Percentiles rank a stretch among this genome's conserved stretches.
phyloP scores from a whole-genome alignment of 2,797 vertebrate species.

The Coreius guichenoti region DNA sequence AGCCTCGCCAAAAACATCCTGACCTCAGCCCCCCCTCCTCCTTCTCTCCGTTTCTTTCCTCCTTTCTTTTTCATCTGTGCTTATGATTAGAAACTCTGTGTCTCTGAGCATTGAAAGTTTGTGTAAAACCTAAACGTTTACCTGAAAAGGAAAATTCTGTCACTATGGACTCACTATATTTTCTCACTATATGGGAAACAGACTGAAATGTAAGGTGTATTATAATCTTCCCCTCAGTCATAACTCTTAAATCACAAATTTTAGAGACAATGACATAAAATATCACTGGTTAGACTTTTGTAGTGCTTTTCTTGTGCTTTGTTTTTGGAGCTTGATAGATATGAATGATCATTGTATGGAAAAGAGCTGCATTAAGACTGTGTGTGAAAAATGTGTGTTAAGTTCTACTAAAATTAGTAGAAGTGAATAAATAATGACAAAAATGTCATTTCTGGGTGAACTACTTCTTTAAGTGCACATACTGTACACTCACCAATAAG shows the following conservation, averaged over 20 bases:
- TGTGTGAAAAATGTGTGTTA: neutral
- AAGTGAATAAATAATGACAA: neutral
- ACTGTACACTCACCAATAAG: neutral
- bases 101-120: neutral
- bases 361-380: too few species aligned
- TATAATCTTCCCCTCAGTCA: neutral
- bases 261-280: neutral
- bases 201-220: neutral
- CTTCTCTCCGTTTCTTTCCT: conserved; percentile 27
- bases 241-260: neutral
- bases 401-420: neutral
- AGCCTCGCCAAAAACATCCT: conserved; percentile 76
- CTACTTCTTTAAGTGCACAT: neutral
- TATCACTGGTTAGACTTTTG: neutral
- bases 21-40: conserved; percentile 71
- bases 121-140: neutral
- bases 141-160: neutral
- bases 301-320: neutral
- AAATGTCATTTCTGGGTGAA: neutral
- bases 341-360: neutral
- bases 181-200: neutral
- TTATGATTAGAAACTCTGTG: conserved; percentile 37
- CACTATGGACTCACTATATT: neutral
- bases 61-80: conserved; percentile 37
- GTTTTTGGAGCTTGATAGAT: neutral